phyloP scores from a whole-genome alignment of 2,797 vertebrate species.

The Eptatretus atami region DNA sequence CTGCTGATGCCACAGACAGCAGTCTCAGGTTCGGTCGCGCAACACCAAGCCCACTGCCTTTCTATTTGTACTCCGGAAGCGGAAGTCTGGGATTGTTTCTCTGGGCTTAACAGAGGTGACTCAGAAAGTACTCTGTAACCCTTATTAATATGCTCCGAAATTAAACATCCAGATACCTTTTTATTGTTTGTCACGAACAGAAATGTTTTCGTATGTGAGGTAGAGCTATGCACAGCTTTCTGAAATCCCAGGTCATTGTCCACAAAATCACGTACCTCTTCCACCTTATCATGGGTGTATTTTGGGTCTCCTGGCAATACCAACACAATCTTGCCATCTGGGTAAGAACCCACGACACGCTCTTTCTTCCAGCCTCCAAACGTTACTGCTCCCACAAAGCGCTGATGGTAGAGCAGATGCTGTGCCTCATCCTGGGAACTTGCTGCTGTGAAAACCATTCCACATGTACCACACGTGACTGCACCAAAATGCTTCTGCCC shows the following conservation, averaged over 20 bases:
- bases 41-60: constrained; percentile 44
- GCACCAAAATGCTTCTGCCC: constrained; percentile 70
- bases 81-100: no score
- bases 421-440: constrained; percentile 49
- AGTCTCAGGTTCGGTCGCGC: constrained; percentile 27
- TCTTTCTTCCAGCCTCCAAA: constrained; percentile 86
- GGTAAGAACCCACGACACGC: constrained; percentile 46
- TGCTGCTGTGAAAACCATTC: constrained; percentile 54
- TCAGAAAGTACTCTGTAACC: constrained; percentile 10
- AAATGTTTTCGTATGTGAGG: constrained; percentile 33
- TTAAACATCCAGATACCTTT: constrained; percentile 50
- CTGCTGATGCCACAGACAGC: constrained; percentile 58
- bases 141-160: constrained; percentile 47
- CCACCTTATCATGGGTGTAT: constrained; percentile 54
- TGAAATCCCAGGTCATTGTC: constrained; percentile 60
- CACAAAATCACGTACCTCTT: constrained; percentile 39
- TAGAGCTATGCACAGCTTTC: constrained; percentile 24
- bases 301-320: constrained; percentile 49
- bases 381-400: constrained; percentile 39
- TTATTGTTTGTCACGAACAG: constrained; percentile 42
- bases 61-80: constrained; percentile 20
- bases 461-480: constrained; percentile 32
- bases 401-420: constrained; percentile 44
- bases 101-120: no score
- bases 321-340: constrained; percentile 66